These are phyloP conservation scores for Stictocephala bisonia DNA, from an alignment of 2,888 invertebrate species.

Conservation along the genomic window DNA sequence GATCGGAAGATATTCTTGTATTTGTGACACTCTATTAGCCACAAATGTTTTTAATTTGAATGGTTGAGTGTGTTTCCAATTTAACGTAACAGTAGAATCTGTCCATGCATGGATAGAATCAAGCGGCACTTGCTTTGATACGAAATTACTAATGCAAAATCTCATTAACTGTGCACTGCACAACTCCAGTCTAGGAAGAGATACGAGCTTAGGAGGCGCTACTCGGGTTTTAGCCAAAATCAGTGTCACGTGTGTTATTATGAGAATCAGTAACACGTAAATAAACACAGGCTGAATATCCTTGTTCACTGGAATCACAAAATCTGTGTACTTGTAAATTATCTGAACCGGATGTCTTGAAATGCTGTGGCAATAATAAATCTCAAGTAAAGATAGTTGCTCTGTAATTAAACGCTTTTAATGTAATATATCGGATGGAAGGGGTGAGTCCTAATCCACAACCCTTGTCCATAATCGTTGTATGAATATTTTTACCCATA, in stretches of 20 bases:
- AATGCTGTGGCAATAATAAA: not conserved
- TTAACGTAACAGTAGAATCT: too few species aligned
- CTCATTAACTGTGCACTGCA: too few species aligned
- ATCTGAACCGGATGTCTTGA: not conserved
- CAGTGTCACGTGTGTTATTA: not conserved
- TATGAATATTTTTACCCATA: not conserved
- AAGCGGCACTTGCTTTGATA: too few species aligned
- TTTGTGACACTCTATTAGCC: too few species aligned
- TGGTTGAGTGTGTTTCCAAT: too few species aligned
- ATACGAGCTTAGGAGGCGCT: too few species aligned
- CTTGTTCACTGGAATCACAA: not conserved
- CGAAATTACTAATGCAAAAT: too few species aligned
- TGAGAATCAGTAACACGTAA: not conserved
- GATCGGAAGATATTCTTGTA: too few species aligned
- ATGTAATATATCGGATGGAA: not conserved
- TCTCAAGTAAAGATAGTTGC: not conserved
- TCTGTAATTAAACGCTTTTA: not conserved
- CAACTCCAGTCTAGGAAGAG: too few species aligned
- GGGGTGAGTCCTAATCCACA: not conserved
- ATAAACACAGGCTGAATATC: not conserved
- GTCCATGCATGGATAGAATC: too few species aligned
- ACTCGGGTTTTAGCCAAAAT: too few species aligned
- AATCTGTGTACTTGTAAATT: not conserved
- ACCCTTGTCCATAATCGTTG: not conserved
- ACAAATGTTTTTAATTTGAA: too few species aligned